Evolutionary conservation across 2,888 invertebrate species (phyloP).

Genomic region (Cheilosia scutellata): DNA sequence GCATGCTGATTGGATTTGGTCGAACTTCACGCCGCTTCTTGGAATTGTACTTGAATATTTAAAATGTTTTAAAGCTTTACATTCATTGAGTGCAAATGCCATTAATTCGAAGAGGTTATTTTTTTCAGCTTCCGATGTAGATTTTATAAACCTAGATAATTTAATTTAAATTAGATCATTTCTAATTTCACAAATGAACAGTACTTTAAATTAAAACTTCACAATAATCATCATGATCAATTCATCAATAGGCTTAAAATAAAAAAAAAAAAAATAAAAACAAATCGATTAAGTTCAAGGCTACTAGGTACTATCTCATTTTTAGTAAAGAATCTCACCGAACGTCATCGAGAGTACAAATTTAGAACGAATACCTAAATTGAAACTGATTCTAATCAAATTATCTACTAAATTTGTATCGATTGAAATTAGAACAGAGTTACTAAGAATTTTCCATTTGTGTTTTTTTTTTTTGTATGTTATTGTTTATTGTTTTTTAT

Average conservation of each 20-base stretch:
- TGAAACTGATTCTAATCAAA: background rate
- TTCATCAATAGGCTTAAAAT: background rate
- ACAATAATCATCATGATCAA: background rate
- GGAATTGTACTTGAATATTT: too few species aligned
- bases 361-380: background rate
- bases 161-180: too few species aligned
- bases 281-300: constrained; percentile 1
- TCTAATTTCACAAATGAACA: too few species aligned
- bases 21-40: too few species aligned
- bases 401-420: background rate
- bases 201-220: background rate
- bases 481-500: background rate
- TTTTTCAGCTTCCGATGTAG: too few species aligned
- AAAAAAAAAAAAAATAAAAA: background rate
- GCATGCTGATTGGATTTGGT: too few species aligned
- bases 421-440: background rate
- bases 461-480: background rate
- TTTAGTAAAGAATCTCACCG: background rate
- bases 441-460: background rate
- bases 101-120: too few species aligned
- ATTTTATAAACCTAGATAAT: too few species aligned
- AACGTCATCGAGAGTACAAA: too few species aligned
- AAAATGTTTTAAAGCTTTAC: too few species aligned
- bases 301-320: background rate
- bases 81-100: too few species aligned